phyloP scores from a whole-genome alignment of 2,797 vertebrate genomes.

The Rallus crepitans region DNA sequence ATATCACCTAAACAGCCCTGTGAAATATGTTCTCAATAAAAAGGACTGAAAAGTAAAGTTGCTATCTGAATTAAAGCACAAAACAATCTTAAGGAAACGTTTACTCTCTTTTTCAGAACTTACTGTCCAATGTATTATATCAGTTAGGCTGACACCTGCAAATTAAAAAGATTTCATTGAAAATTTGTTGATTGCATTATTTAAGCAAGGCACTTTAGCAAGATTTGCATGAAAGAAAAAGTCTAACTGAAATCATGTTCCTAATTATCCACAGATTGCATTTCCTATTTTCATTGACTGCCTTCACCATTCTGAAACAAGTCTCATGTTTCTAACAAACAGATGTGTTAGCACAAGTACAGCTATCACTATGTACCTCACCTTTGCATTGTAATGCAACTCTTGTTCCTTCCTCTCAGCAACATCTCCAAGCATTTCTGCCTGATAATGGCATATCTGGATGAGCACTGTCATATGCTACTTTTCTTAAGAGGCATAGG shows the following conservation, averaged over 20 bases:
- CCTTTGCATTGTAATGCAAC: not conserved
- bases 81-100: not conserved
- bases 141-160: not conserved
- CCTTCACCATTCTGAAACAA: not conserved
- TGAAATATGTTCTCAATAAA: conserved; percentile 50
- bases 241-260: not conserved
- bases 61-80: not conserved
- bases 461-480: not conserved
- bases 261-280: not conserved
- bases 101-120: not conserved
- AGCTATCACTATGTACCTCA: not conserved
- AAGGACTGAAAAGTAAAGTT: not conserved
- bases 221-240: not conserved
- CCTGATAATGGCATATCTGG: not conserved
- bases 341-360: not conserved
- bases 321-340: not conserved
- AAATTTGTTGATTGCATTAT: not conserved
- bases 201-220: not conserved
- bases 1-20: conserved; percentile 10
- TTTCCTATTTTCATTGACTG: not conserved
- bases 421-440: not conserved
- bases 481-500: not conserved
- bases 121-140: not conserved
- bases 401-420: not conserved
- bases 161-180: not conserved